These are phyloP conservation scores for Neodiprion pinetum DNA, from an alignment of 1,140 invertebrate species.

Conservation along the genomic window DNA sequence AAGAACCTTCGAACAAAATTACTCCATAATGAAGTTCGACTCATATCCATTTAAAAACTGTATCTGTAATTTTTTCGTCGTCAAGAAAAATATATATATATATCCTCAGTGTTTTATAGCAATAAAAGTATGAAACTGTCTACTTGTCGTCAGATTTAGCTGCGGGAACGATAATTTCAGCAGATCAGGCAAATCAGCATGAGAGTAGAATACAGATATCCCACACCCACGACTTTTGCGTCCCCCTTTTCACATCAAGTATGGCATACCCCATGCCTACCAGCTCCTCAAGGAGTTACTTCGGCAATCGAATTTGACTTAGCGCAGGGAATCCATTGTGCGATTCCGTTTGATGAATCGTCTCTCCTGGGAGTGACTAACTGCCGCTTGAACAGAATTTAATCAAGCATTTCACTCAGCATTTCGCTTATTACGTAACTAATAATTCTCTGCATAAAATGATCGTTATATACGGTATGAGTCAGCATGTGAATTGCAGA, in stretches of 20 bases:
- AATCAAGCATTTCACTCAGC: background rate
- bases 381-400: background rate
- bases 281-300: background rate
- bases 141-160: no score
- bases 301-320: background rate
- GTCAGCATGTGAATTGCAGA: background rate
- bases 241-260: background rate
- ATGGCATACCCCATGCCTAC: no score
- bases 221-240: background rate
- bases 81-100: no score
- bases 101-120: no score
- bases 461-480: no score
- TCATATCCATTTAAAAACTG: no score
- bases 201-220: background rate
- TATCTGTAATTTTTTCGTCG: no score
- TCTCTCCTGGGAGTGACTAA: background rate
- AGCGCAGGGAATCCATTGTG: background rate
- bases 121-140: no score
- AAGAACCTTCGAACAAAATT: no score
- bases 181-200: background rate
- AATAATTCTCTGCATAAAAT: no score
- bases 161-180: background rate
- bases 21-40: no score
- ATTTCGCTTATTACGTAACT: no score
- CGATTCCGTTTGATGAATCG: background rate